These are phyloP conservation scores for Anoura caudifer DNA, from an alignment of 2,113 vertebrate genomes.

Conservation along the genomic window DNA sequence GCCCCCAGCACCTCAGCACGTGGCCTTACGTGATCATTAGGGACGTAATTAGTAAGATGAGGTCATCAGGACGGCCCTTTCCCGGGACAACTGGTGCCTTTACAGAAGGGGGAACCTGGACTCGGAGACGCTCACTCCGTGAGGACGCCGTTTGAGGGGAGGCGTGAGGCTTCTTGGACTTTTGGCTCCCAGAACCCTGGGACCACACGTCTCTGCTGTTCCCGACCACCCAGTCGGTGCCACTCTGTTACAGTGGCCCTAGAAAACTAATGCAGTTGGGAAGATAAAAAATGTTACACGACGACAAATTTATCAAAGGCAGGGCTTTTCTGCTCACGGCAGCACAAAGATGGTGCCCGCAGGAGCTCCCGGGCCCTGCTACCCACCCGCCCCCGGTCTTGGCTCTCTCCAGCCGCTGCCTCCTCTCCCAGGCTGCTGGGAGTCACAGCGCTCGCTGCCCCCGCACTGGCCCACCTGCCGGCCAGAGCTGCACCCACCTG, in stretches of 20 bases:
- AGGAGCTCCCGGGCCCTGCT: neutral
- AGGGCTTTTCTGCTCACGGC: neutral
- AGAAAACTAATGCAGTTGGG: neutral
- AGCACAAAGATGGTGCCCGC: neutral
- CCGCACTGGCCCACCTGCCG: neutral
- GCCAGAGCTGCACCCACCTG: neutral
- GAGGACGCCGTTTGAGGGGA: accelerated
- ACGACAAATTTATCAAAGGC: neutral
- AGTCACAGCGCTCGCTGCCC: neutral
- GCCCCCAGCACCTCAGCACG: neutral
- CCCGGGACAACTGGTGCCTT: too few species aligned
- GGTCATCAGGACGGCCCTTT: too few species aligned
- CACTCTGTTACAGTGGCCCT: too few species aligned
- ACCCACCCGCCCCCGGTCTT: neutral
- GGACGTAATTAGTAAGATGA: too few species aligned
- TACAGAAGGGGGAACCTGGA: neutral
- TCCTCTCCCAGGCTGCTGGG: neutral
- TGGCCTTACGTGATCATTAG: neutral
- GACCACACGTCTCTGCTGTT: neutral
- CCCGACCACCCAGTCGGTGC: too few species aligned
- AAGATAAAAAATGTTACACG: neutral
- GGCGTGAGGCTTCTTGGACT: neutral
- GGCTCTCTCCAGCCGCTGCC: neutral
- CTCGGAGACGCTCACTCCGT: neutral
- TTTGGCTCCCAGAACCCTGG: neutral